Percentiles rank a stretch among this genome's conserved stretches.
phyloP scores from a whole-genome alignment of 92 coral and sea anemone genomes.

The Parazoanthus darwini region DNA sequence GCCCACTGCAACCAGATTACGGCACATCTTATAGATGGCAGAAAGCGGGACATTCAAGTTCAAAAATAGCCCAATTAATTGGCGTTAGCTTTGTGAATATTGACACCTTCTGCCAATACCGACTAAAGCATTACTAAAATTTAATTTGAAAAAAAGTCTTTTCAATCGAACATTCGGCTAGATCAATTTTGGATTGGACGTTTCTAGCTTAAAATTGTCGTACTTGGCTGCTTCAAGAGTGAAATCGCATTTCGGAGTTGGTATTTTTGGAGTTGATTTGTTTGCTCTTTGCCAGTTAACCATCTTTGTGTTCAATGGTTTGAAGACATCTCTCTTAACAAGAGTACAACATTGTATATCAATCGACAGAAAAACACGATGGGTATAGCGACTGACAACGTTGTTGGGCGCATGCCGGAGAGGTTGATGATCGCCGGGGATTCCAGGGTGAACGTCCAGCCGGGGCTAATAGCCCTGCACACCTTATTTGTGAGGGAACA shows the following conservation, averaged over 20 bases:
- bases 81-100: no score
- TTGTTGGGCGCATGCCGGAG: slow-evolving; percentile 78
- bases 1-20: no score
- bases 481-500: slow-evolving; percentile 83
- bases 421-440: slow-evolving; percentile 88
- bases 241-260: not conserved
- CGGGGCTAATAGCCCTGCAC: slow-evolving; percentile 83
- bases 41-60: no score
- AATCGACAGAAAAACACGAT: slow-evolving; percentile 63
- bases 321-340: not conserved
- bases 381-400: slow-evolving; percentile 81
- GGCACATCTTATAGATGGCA: no score
- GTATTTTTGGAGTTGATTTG: not conserved
- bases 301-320: no score
- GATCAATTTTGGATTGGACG: not conserved
- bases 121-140: no score
- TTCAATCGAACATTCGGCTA: not conserved
- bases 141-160: no score
- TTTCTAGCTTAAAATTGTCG: not conserved
- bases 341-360: not conserved
- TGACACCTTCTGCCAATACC: no score
- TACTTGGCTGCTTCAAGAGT: not conserved
- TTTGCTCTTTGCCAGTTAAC: not conserved
- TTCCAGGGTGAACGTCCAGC: slow-evolving; percentile 85
- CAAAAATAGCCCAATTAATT: no score